Evolutionary conservation across 2,888 invertebrate genomes (phyloP), one percentile per base, ranked within the genome.

Genomic region (Ochropacha duplaris): DNA sequence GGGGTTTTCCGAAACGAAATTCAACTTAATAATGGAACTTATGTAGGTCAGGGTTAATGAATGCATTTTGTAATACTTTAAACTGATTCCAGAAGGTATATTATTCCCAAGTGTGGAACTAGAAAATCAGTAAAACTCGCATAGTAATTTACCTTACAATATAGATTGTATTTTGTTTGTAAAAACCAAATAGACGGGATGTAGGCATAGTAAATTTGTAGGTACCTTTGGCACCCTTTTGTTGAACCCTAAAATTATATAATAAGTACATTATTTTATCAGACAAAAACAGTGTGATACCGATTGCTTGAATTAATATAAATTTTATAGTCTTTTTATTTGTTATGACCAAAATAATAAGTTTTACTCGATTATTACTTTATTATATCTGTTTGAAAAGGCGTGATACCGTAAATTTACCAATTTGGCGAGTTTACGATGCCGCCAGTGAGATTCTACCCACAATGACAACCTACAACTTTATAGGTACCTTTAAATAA

Each of bases 401-500:
- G 66, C 60, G 56, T 55, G 69, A 70, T 65, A 73, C 72, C 72
- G 69, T 80, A 78, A 79, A 80, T 54, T 54, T 26, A 59, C 65
- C 54, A 57, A 62, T 61, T 61, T 54, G 56, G 68, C 31, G 31
- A 58, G 26, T 66, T 63, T 68, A 68, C 61, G 64, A 60, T 44
- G 55, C 39, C 31, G 55, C 36, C 56, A 31, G 50, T 31, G 54
- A 49, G 54, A 54, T 34, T 31, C 34, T 62, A 62, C 70, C 66
- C 62, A 68, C 66, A 2, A 24, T 14, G 8, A 9, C 50, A 49
- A 31, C 54, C 50, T 58, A 54, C 39, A 52, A 55, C 22, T 28
- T 31, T 28, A 49, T 55, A 51, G 19, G 12, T 14, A 19, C 12
- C 16, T 34, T 22, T 4, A 31, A 34, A 8, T 22, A 31, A 14